Percentiles rank a stretch among this genome's conserved stretches.
These are phyloP conservation scores for Lepus timidus DNA, from an alignment of 2,113 vertebrate species.

Conservation along the genomic window DNA sequence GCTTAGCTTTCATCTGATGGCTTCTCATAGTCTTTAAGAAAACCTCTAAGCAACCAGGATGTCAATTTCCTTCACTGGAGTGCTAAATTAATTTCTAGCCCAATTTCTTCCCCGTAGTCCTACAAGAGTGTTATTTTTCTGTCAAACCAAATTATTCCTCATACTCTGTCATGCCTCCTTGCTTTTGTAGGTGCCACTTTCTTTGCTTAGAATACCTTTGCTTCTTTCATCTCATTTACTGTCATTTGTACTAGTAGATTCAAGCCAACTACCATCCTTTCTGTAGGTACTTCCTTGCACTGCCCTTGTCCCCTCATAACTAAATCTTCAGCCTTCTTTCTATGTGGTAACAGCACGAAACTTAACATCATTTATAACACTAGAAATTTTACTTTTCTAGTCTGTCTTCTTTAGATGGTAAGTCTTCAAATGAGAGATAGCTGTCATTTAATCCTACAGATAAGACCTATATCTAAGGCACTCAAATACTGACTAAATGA, in stretches of 20 bases:
- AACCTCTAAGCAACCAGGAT: neutral
- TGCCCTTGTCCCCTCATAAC: neutral
- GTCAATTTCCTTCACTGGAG: neutral
- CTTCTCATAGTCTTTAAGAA: neutral
- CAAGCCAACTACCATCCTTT: neutral
- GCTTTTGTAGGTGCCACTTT: neutral
- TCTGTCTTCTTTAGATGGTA: neutral
- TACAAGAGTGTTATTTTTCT: neutral
- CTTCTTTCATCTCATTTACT: slow-evolving; percentile 18
- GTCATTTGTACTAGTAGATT: neutral
- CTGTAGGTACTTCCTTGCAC: neutral
- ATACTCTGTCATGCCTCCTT: neutral
- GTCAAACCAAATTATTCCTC: neutral
- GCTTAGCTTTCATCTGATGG: neutral
- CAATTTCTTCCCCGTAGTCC: neutral
- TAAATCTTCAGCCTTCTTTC: neutral
- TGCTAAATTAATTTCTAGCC: neutral
- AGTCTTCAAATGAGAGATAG: slow-evolving; percentile 27
- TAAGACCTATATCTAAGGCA: neutral
- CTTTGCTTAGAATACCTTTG: neutral
- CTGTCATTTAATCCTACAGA: slow-evolving; percentile 12
- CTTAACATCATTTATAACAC: neutral
- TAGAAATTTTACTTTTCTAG: neutral
- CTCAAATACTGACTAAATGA: slow-evolving; percentile 51
- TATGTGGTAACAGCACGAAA: neutral